These are phyloP conservation scores for Taphrorychus bicolor DNA, from an alignment of 2,888 invertebrate genomes.

Conservation along the genomic window DNA sequence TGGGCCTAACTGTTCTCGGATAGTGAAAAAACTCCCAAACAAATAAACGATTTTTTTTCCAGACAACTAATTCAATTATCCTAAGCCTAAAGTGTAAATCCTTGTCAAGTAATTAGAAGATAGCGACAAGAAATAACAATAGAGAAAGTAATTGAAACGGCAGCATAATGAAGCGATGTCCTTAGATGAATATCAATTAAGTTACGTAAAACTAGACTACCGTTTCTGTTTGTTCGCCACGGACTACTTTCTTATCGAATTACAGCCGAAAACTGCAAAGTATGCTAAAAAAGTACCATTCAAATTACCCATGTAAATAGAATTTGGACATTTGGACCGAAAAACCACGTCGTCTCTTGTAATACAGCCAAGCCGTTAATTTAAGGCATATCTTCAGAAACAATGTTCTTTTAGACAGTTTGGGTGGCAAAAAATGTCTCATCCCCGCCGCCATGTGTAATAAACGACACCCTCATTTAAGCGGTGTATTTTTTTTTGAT, in stretches of 20 bases:
- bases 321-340: neutral
- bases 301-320: too few relatives aligned
- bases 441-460: conserved; percentile 2
- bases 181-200: neutral
- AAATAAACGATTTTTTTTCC: too few relatives aligned
- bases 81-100: neutral
- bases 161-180: neutral
- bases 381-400: neutral
- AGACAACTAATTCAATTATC: neutral
- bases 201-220: neutral
- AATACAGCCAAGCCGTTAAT: neutral
- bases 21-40: too few relatives aligned
- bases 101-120: neutral
- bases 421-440: conserved; percentile 1
- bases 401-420: neutral
- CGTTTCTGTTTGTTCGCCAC: neutral
- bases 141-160: neutral
- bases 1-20: too few relatives aligned
- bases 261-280: neutral
- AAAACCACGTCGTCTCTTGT: neutral
- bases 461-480: conserved; percentile 7
- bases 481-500: conserved; percentile 1
- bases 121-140: neutral
- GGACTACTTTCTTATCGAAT: neutral
- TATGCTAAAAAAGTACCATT: neutral